Evolutionary conservation across 2,797 vertebrate species (phyloP).

Genomic region (Sebastes flavidus): DNA sequence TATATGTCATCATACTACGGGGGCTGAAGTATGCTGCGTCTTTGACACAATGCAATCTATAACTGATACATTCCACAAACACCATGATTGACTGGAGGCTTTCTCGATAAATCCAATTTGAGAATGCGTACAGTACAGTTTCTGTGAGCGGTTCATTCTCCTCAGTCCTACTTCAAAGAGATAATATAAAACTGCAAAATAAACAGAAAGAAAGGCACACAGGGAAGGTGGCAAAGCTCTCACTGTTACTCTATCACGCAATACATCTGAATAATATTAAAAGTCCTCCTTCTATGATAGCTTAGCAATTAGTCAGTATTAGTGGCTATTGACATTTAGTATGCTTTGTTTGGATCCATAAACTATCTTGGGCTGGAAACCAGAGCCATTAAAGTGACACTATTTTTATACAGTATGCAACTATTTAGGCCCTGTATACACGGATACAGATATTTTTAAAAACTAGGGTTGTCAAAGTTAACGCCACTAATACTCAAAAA

Average conservation of each 20-base stretch:
- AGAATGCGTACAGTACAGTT: neutral
- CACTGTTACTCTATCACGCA: neutral
- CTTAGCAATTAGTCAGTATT: neutral
- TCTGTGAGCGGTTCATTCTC: neutral
- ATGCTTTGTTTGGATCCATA: slow-evolving; percentile 4
- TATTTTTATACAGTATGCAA: neutral
- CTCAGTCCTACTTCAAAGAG: neutral
- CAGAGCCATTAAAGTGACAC: slow-evolving; percentile 3
- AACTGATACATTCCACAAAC: slow-evolving; percentile 11
- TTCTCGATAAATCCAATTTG: neutral
- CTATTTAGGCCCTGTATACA: neutral
- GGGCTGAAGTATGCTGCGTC: neutral
- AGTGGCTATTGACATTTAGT: neutral
- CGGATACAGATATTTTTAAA: too few relatives aligned
- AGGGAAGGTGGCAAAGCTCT: neutral
- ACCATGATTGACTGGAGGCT: neutral
- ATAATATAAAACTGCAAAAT: neutral
- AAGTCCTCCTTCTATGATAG: neutral
- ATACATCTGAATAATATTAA: neutral
- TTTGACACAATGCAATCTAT: neutral
- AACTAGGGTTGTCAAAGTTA: too few relatives aligned
- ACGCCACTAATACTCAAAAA: too few relatives aligned
- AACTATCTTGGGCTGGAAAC: neutral
- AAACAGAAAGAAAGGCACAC: neutral
- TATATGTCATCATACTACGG: slow-evolving; percentile 8